Base-by-base conservation (phyloP, 2,888 invertebrate genomes). In the Teleogryllus oceanicus region DNA sequence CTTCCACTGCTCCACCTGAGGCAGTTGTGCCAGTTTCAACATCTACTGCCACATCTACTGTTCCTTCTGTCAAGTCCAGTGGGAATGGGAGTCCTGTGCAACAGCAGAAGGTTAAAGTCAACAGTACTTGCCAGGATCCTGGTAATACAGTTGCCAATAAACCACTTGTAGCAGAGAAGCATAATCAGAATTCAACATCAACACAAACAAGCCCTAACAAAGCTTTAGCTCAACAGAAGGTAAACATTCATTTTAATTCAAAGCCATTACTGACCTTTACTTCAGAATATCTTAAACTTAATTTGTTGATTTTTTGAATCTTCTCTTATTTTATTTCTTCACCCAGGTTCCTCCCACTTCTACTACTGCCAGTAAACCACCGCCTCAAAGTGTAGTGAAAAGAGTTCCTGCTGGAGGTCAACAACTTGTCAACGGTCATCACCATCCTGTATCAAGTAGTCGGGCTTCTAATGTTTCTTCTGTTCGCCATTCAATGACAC, bases 361-460 rank as follows among this genome's bases (percentile, higher is more conserved):
- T 49, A 24, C 37, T 49, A 62, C 11, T 62, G 24, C 78, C 78
- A 49, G 20, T 49, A 78, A 74, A 78, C 49, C 79, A 62, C 49
- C 77, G 74, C 62, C 79, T 18, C 79, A 79, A 51, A 79, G 21
- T 51, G 11, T 50, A 24, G 21, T 77, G 20, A 79, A 79, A 18
- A 62, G 79, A 49, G 49, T 20, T 49, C 76, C 76, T 21, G n/a
- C 76, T 18, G 49, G 51, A 37, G 18, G 37, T 76, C 12, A 20
- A 5, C 74, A 74, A 78, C 16, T 62, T 62, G 49, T 49, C 20
- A 79, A 74, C 50, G 77, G 80, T 51, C 75, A 78, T 50, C 49
- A 76, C 51, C 76, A 79, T 21, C 75, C 79, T 49, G 91, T 90
- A 82, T n/a, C 62, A 18, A 62, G 62, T n/a, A 62, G 62, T n/a